Base-by-base conservation (phyloP, 23 tunicate species). In the Ascidia mentula region DNA sequence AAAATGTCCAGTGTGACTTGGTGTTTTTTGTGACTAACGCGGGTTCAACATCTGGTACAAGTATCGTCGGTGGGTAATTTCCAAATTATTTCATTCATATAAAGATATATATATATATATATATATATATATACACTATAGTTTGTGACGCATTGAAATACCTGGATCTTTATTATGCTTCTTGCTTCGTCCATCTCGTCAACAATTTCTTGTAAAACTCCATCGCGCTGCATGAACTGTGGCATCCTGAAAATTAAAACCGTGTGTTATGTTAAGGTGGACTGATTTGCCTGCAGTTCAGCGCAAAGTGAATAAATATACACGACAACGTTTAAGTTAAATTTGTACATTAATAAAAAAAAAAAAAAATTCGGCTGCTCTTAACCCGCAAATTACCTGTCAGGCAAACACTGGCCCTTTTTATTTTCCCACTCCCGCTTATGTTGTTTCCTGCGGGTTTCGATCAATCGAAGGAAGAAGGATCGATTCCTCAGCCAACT, bases 391-490 rank as follows among this genome's bases (percentile, higher is more conserved):
- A 53, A 3, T 6, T 53, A 53, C 65, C 65, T 53, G 4, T 53
- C 65, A 3, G 65, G 24, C 13, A 28, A 53, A 28, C 65, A 53
- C 7, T 53, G 65, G 13, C 65, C 65, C 24, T 71, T 71, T 6
- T 31, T 76, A 30, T 61, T 76, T 30, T 83, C 87, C 87, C 87
- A 83, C 26, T 75, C 87, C 37, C 78, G 38, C 77, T 77, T 76
- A 75, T 83, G 87, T 33, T 83, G 81, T 60, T 83, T 83, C 38
- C 87, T 38, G 32, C 87, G 28, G 31, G 30, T 83, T 40, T 83
- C 87, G 13, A 79, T 76, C 87, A 83, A 0, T 22, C 87, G 75
- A 26, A 83, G 75, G 31, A 83, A 83, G 65, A 59, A 83, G 38
- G 81, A 75, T 30, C 87, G 81, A 59, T 83, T 83, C 8, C 81